Evolutionary conservation across 1,140 invertebrate genomes (phyloP).

Genomic region (Musca vetustissima): DNA sequence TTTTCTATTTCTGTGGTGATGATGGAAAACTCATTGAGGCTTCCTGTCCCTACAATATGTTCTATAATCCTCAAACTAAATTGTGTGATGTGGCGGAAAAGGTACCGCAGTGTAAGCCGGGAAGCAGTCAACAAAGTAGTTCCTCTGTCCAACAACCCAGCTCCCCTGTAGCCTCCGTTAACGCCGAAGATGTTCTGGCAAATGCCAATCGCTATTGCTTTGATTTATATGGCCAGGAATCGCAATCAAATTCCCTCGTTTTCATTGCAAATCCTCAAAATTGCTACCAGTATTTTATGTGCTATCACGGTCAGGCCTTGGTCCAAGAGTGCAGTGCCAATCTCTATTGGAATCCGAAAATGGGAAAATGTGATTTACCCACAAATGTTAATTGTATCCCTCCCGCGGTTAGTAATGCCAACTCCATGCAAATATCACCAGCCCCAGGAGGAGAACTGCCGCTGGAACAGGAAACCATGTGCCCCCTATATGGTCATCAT

Average conservation of each 20-base stretch:
- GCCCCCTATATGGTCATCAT: conserved; percentile 46
- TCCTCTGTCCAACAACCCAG: not conserved
- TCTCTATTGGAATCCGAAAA: conserved; percentile 48
- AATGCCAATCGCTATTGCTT: conserved; percentile 42
- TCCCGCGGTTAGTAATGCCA: not conserved
- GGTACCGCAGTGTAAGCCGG: conserved; percentile 32
- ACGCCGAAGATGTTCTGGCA: conserved; percentile 35
- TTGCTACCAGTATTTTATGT: conserved; percentile 46
- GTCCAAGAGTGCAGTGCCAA: conserved; percentile 44
- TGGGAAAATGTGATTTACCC: conserved; percentile 46
- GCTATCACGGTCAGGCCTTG: conserved; percentile 49
- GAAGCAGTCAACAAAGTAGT: not conserved
- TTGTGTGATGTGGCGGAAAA: conserved; percentile 43
- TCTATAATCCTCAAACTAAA: conserved; percentile 42
- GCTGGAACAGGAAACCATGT: conserved; percentile 31
- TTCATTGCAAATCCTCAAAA: conserved; percentile 43
- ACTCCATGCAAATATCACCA: not conserved
- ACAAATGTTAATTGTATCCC: conserved; percentile 39
- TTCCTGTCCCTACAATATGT: conserved; percentile 45
- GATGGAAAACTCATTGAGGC: conserved; percentile 45
- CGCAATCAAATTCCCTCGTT: conserved; percentile 34
- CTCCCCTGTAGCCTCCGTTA: not conserved
- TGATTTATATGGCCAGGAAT: conserved; percentile 26
- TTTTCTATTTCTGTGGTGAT: conserved; percentile 47
- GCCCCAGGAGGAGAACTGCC: not conserved